phyloP scores from a whole-genome alignment of 2,113 vertebrate genomes.

The Illadopsis cleaveri region DNA sequence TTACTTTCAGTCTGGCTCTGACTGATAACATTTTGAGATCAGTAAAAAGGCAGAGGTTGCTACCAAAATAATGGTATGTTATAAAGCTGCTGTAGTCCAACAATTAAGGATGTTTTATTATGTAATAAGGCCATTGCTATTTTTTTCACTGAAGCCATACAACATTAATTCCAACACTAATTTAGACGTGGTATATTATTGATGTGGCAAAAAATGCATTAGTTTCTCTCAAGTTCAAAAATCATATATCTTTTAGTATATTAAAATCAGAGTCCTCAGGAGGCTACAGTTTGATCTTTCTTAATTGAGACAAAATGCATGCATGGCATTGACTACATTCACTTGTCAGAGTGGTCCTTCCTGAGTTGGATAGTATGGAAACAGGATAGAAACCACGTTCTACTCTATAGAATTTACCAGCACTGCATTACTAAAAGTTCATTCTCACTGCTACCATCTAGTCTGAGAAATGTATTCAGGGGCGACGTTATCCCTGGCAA shows the following conservation, averaged over 20 bases:
- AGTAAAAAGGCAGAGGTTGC: slow-evolving; percentile 57
- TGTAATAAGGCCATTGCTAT: slow-evolving; percentile 56
- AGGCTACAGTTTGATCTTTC: background rate
- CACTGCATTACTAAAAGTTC: background rate
- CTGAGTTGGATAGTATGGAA: background rate
- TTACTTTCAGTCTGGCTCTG: slow-evolving; percentile 61
- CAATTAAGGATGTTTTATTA: slow-evolving; percentile 77
- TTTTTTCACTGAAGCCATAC: slow-evolving; percentile 43
- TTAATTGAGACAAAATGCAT: slow-evolving; percentile 26
- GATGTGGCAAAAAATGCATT: slow-evolving; percentile 30
- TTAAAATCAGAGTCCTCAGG: slow-evolving; percentile 1
- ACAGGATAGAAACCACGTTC: background rate
- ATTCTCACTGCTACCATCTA: background rate
- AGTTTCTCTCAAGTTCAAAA: slow-evolving; percentile 35
- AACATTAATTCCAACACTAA: slow-evolving; percentile 71
- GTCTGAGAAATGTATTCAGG: background rate
- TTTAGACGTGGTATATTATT: slow-evolving; percentile 62
- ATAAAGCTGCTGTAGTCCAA: slow-evolving; percentile 70
- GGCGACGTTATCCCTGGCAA: background rate
- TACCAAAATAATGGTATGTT: slow-evolving; percentile 65
- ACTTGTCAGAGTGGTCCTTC: background rate
- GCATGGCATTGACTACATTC: background rate
- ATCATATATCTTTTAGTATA: background rate
- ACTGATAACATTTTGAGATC: slow-evolving; percentile 69
- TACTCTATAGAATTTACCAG: background rate